Evolutionary conservation across 2,888 invertebrate genomes (phyloP).

Genomic region (Scaptomyza parva): DNA sequence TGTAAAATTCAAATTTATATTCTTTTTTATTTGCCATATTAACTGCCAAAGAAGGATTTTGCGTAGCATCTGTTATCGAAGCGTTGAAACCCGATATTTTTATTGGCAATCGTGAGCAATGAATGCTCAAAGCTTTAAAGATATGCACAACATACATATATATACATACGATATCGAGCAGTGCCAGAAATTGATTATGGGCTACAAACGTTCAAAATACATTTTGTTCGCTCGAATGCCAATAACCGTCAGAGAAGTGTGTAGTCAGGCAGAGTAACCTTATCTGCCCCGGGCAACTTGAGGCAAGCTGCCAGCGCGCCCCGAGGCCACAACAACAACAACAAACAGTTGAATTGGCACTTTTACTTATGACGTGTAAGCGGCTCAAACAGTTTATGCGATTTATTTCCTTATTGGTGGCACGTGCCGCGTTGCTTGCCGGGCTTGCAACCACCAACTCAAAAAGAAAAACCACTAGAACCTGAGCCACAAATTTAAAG

Average conservation of each 20-base stretch:
- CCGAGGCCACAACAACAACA: constrained; percentile 7
- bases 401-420: constrained; percentile 76
- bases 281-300: constrained; percentile 37
- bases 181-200: constrained; percentile 52
- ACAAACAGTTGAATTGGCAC: constrained; percentile 37
- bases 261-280: constrained; percentile 44
- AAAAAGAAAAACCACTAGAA: constrained; percentile 25
- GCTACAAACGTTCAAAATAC: constrained; percentile 22
- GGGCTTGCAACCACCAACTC: constrained; percentile 23
- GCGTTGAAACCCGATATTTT: constrained; percentile 30
- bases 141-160: constrained; percentile 29
- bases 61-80: background rate
- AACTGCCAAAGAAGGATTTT: background rate
- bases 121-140: constrained; percentile 25
- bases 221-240: constrained; percentile 34
- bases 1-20: background rate
- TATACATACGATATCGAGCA: constrained; percentile 3
- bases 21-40: background rate
- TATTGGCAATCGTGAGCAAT: constrained; percentile 28
- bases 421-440: constrained; percentile 69
- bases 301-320: constrained; percentile 36
- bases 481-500: constrained; percentile 47
- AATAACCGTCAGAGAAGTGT: constrained; percentile 54
- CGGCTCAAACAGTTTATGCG: constrained; percentile 76
- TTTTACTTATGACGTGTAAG: constrained; percentile 78